phyloP scores from a whole-genome alignment of 2,797 vertebrate genomes.

The Simalia tracyae region DNA sequence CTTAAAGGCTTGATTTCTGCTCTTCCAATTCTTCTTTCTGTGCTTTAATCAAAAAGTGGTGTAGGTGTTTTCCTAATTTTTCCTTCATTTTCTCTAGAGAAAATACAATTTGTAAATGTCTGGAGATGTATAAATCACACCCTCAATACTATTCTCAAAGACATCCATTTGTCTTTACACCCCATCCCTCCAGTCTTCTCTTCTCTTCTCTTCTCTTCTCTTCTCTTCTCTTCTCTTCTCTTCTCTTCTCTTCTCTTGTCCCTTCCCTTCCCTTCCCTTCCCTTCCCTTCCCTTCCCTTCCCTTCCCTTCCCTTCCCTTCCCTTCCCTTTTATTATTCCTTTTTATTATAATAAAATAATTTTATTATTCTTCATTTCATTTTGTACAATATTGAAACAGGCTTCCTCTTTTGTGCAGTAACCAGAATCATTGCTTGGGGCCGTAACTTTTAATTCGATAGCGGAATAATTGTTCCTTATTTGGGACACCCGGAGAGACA shows the following conservation, averaged over 20 bases:
- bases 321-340: no score
- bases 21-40: constrained; percentile 29
- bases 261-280: no score
- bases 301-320: no score
- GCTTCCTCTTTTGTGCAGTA: constrained; percentile 48
- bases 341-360: neutral
- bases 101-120: constrained; percentile 60
- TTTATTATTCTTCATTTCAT: neutral
- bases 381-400: constrained; percentile 38
- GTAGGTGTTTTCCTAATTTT: constrained; percentile 36
- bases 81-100: constrained; percentile 56
- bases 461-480: constrained; percentile 53
- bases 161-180: constrained; percentile 63
- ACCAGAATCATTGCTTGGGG: constrained; percentile 50
- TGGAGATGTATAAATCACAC: constrained; percentile 64
- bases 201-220: neutral
- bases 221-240: no score
- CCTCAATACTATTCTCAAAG: constrained; percentile 60
- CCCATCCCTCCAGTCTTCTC: neutral
- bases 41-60: neutral
- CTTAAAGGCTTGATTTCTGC: constrained; percentile 7
- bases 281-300: no score
- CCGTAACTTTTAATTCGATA: constrained; percentile 43
- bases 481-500: constrained; percentile 20
- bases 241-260: no score